A percentile compares a stretch with the other conserved stretches of the same genome.
phyloP scores from a whole-genome alignment of 2,113 vertebrate genomes.

The Tympanuchus pallidicinctus region DNA sequence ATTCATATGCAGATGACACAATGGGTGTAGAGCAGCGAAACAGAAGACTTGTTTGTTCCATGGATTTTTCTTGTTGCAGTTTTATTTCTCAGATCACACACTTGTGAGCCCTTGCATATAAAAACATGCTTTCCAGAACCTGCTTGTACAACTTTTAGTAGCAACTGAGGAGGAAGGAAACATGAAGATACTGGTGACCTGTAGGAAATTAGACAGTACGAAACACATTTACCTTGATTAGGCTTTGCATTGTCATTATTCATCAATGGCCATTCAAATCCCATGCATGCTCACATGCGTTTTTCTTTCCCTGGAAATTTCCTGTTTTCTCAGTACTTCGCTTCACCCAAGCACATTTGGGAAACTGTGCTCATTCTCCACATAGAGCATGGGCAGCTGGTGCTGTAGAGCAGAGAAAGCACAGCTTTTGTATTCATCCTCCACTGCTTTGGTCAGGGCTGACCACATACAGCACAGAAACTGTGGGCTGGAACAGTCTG shows the following conservation, averaged over 20 bases:
- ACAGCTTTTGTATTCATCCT: neutral
- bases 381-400: neutral
- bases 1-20: accelerated
- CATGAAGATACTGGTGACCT: neutral
- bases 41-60: neutral
- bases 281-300: neutral
- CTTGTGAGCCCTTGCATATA: neutral
- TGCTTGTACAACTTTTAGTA: neutral
- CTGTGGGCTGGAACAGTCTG: neutral
- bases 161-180: neutral
- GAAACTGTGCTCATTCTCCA: conserved; percentile 17
- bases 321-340: conserved; percentile 43
- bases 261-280: conserved; percentile 39
- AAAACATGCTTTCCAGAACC: neutral
- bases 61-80: neutral
- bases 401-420: neutral
- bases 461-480: neutral
- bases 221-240: conserved; percentile 72
- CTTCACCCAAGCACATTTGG: conserved; percentile 55
- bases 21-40: neutral
- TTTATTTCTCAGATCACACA: conserved; percentile 3
- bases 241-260: conserved; percentile 43
- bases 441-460: neutral
- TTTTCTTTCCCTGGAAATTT: conserved; percentile 61
- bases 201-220: conserved; percentile 18